Percentiles rank a stretch among this genome's conserved stretches.
These are phyloP conservation scores for Bothrops jararaca DNA, from an alignment of 2,113 vertebrate species.

Conservation along the genomic window DNA sequence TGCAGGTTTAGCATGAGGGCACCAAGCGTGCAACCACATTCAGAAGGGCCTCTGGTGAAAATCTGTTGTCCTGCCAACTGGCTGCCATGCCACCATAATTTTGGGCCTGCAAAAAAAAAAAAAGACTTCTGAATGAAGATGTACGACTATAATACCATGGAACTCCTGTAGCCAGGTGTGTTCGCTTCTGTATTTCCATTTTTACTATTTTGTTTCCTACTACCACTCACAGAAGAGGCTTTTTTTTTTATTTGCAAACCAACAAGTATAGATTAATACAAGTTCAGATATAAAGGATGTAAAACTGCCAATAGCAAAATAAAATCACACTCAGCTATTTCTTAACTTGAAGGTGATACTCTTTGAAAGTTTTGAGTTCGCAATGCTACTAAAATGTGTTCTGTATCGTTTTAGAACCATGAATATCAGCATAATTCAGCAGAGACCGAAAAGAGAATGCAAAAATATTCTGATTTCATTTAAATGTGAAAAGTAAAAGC, in stretches of 20 bases:
- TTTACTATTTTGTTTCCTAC: background rate
- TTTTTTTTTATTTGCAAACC: background rate
- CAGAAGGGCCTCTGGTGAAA: background rate
- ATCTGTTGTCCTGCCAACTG: background rate
- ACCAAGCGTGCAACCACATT: background rate
- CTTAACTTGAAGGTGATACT: background rate
- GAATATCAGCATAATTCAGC: background rate
- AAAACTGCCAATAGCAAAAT: background rate
- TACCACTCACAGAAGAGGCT: background rate
- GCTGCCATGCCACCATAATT: background rate
- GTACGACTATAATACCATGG: background rate
- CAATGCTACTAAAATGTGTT: background rate
- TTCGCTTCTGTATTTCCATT: background rate
- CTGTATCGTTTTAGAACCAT: background rate
- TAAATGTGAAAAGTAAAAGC: background rate
- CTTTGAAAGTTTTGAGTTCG: background rate
- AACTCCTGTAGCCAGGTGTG: background rate
- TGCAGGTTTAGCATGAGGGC: background rate
- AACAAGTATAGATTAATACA: background rate
- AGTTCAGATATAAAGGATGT: background rate
- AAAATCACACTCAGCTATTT: background rate
- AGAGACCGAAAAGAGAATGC: background rate
- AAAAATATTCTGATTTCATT: background rate
- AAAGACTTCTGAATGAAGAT: background rate
- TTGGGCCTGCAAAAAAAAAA: too few relatives aligned